phyloP scores from a whole-genome alignment of 2,797 vertebrate genomes.

The Sebastes wilsoni region DNA sequence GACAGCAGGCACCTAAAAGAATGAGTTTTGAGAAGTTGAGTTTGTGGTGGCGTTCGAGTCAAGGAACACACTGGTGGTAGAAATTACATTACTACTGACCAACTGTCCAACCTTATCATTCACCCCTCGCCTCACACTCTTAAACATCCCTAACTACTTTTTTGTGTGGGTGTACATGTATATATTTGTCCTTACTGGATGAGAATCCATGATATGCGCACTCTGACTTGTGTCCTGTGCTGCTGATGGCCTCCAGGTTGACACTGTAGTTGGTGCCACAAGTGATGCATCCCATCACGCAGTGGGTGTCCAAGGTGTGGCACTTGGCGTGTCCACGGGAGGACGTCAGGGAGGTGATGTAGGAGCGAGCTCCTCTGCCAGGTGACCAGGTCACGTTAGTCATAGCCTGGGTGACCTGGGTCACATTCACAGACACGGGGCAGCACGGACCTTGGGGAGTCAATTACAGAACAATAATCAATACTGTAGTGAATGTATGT shows the following conservation, averaged over 20 bases:
- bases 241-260: constrained; percentile 87
- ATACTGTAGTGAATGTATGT: neutral
- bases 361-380: constrained; percentile 84
- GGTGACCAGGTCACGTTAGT: constrained; percentile 90
- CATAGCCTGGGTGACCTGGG: constrained; percentile 90
- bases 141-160: rapidly evolving
- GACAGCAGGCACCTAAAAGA: constrained; percentile 89
- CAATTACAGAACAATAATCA: neutral
- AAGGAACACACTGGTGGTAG: too few species aligned
- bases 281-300: constrained; percentile 92
- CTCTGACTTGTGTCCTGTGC: constrained; percentile 85
- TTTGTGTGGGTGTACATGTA: neutral
- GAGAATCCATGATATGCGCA: constrained; percentile 88
- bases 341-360: constrained; percentile 85
- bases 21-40: neutral
- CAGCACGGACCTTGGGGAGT: constrained; percentile 89
- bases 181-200: constrained; percentile 84
- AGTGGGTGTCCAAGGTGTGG: constrained; percentile 88
- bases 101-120: neutral
- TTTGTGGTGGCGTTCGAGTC: neutral
- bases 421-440: constrained; percentile 82
- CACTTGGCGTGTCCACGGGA: constrained; percentile 86
- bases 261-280: constrained; percentile 91
- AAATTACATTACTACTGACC: neutral
- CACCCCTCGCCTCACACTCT: neutral